Base-by-base conservation (phyloP, 1,140 invertebrate species). In the Amyelois transitella region DNA sequence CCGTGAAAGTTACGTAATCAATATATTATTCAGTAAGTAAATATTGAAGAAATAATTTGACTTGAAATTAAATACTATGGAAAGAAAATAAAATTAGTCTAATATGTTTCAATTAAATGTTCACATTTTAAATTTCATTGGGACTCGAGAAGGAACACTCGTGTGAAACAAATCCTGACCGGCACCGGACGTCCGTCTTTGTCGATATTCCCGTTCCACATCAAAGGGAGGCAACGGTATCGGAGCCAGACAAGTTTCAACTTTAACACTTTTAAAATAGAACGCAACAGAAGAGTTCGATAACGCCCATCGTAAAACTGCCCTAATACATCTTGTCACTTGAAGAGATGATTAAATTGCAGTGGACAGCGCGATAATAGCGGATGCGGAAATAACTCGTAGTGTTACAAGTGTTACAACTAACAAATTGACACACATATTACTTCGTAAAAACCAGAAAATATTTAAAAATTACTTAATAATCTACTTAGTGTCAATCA, bases 111-210 rank as follows among this genome's bases (percentile, higher is more conserved):
- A 38, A 32, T 14, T 1, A 38, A 38, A 14, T 14, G n/a, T n/a
- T n/a, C n/a, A 14, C 4, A 14, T 14, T 32, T 4, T 32, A 2
- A 32, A 14, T 38, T 38, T 69, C 69, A 70, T 62, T 62, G 58
- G 64, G 76, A 62, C 47, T 58, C 68, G 68, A 74, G 66, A 62
- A 76, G 72, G 62, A 59, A 52, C 55, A 56, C 62, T 77, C 77
- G 79, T 83, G 81, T 86, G 84, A 84, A 87, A 85, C 75, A 77
- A 87, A 87, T 84, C 82, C 84, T 87, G 84, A 84, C 84, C 84
- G 84, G 82, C 76, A 86, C 81, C 84, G 84, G 84, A 87, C 84
- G 77, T 88, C 84, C 84, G 84, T 86, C 84, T 87, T 85, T 82
- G 81, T 83, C 77, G 77, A 87, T 85, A 84, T 86, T 87, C 81